Evolutionary conservation across 2,888 invertebrate species (phyloP).

Genomic region (Xestoiulus laeticollis): DNA sequence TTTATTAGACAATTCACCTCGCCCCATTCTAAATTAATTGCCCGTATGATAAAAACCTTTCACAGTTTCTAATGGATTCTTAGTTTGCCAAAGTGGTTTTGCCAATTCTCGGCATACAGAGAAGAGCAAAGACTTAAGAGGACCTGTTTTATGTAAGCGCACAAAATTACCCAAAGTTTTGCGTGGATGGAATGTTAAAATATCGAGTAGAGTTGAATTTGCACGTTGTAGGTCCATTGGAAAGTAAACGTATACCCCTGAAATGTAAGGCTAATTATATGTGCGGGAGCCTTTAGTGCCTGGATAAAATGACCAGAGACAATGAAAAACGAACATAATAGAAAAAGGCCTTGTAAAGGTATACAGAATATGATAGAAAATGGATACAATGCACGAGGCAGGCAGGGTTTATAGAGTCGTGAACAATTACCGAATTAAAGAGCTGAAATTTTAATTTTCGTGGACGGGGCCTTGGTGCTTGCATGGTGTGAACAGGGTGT

Average conservation of each 20-base stretch:
- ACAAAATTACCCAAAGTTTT: neutral
- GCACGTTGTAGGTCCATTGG: neutral
- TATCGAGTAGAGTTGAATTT: neutral
- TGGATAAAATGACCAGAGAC: neutral
- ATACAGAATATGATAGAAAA: neutral
- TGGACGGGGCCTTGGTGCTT: slow-evolving; percentile 8
- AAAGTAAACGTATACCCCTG: neutral
- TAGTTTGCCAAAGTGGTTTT: neutral
- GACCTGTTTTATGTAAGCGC: neutral
- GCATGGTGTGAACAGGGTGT: neutral
- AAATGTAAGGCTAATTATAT: slow-evolving; percentile 7
- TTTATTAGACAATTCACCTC: slow-evolving; percentile 43
- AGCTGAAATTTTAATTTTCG: slow-evolving; percentile 29
- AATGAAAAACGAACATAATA: neutral
- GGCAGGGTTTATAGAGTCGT: neutral
- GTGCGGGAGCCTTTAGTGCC: slow-evolving; percentile 7
- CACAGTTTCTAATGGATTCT: slow-evolving; percentile 2
- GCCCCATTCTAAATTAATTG: slow-evolving; percentile 21
- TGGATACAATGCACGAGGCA: neutral
- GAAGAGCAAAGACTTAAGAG: slow-evolving; percentile 1
- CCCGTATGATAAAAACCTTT: neutral
- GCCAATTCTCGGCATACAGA: neutral
- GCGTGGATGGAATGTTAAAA: neutral
- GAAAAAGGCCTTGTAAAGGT: neutral
- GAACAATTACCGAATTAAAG: slow-evolving; percentile 35